Evolutionary conservation across 2,888 invertebrate species (phyloP), one percentile per base, ranked within the genome.

Genomic region (Watsonalla binaria): DNA sequence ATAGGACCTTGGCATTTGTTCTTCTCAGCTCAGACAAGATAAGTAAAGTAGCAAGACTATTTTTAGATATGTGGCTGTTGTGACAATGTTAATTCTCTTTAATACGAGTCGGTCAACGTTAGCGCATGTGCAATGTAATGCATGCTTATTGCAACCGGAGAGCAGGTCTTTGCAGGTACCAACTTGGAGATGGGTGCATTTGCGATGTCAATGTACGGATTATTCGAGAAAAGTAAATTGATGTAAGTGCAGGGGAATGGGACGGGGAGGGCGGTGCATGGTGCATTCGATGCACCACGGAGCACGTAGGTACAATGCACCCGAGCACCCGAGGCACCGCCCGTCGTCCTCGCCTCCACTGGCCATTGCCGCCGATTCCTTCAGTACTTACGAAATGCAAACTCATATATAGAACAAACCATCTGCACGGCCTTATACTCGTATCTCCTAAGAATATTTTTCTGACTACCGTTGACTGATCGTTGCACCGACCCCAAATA

Each of bases 171-270:
- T 4, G 24, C 61, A 71, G 69, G 71, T 72, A 71, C 68, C 68
- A 72, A 76, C 70, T 72, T 74, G 65, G 69, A 71, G 75, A 82
- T 75, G 78, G 73, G 71, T 77, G 76, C 79, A 78, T 70, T 74
- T 68, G 68, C 76, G 72, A 82, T 74, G 88, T 86, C 86, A 86
- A 84, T 83, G 87, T 68, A 76, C 86, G 84, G 86, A 82, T 86
- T 86, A 87, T 87, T 82, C 75, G 79, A 80, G 78, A 80, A 78
- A 66, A 78, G 72, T 76, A 74, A 77, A 82, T 78, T 76, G 76
- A 79, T 78, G 77, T 74, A 64, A 67, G 66, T 61, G 62, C 60
- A 57, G 57, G 58, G 61, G 57, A 51, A 62, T 60, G 59, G 65
- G 63, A 59, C 51, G 64, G 60, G 59, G 63, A 62, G 60, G 63